These are phyloP conservation scores for Artibeus lituratus DNA, from an alignment of 2,797 vertebrate species.

Conservation along the genomic window DNA sequence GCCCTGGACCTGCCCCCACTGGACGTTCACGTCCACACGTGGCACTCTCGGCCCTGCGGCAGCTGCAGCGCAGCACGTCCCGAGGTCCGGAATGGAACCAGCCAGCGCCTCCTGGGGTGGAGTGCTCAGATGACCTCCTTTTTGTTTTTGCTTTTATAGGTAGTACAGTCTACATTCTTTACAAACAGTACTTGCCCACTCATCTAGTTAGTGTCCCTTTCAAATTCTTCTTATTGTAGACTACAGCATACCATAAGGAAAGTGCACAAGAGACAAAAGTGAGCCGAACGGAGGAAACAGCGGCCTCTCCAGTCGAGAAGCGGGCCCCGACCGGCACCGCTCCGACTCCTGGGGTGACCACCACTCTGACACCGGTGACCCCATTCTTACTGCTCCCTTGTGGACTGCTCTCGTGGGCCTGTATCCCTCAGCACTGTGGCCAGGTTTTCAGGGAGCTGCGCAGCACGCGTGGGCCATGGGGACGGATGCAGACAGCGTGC, in stretches of 20 bases:
- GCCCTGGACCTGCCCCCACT: not conserved
- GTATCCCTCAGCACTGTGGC: not conserved
- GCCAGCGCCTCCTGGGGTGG: not conserved
- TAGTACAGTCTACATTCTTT: not conserved
- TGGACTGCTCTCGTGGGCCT: not conserved
- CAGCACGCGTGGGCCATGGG: rapidly evolving
- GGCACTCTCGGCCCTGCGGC: too few species aligned
- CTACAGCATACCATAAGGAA: not conserved
- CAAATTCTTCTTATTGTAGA: not conserved
- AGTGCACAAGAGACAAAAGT: not conserved
- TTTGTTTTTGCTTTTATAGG: not conserved
- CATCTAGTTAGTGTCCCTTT: not conserved
- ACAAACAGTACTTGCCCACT: not conserved
- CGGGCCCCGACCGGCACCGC: not conserved
- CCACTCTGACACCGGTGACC: not conserved
- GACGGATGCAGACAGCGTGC: too few species aligned
- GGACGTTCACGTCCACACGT: not conserved
- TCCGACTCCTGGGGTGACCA: not conserved
- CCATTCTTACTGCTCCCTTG: too few species aligned
- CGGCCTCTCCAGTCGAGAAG: too few species aligned
- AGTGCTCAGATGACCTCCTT: not conserved
- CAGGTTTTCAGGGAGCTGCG: rapidly evolving
- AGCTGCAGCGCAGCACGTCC: rapidly evolving
- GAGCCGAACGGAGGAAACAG: not conserved
- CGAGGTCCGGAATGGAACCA: rapidly evolving